Evolutionary conservation across 2,113 vertebrate species (phyloP).

Genomic region (Cheilinus undulatus): DNA sequence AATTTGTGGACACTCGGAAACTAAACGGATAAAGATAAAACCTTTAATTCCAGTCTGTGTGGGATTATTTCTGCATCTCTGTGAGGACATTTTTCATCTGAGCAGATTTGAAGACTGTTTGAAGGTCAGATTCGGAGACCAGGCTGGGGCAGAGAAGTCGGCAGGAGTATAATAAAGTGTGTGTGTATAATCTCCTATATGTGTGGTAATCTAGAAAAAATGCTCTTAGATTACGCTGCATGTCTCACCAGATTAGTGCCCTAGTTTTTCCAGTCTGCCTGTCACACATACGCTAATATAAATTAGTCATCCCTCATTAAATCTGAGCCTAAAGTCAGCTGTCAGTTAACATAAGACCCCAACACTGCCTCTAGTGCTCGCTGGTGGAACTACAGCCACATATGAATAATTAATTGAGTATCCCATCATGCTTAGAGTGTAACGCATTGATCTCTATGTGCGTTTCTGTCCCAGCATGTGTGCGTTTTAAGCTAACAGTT

Average conservation of each 20-base stretch:
- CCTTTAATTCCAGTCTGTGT: neutral
- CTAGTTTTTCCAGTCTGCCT: constrained; percentile 23
- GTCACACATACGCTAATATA: neutral
- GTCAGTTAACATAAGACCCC: neutral
- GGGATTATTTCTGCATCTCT: too few species aligned
- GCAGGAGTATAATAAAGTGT: neutral
- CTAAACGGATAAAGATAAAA: constrained; percentile 16
- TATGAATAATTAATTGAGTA: neutral
- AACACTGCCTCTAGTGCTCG: neutral
- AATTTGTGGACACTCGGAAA: neutral
- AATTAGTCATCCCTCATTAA: neutral
- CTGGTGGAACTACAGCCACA: neutral
- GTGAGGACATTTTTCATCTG: neutral
- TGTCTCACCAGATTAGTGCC: constrained; percentile 53
- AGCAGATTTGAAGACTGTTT: neutral
- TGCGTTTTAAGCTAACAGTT: constrained; percentile 9
- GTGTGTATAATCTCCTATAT: constrained; percentile 29
- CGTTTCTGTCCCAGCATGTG: constrained; percentile 8
- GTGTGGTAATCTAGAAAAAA: constrained; percentile 22
- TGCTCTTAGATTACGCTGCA: constrained; percentile 30
- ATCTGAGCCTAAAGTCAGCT: neutral
- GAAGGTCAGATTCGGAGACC: constrained; percentile 1
- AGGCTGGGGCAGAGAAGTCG: neutral
- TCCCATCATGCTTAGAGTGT: neutral
- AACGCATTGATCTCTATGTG: neutral